These are phyloP conservation scores for Nothoprocta pentlandii DNA, from an alignment of 2,113 vertebrate species.

Conservation along the genomic window DNA sequence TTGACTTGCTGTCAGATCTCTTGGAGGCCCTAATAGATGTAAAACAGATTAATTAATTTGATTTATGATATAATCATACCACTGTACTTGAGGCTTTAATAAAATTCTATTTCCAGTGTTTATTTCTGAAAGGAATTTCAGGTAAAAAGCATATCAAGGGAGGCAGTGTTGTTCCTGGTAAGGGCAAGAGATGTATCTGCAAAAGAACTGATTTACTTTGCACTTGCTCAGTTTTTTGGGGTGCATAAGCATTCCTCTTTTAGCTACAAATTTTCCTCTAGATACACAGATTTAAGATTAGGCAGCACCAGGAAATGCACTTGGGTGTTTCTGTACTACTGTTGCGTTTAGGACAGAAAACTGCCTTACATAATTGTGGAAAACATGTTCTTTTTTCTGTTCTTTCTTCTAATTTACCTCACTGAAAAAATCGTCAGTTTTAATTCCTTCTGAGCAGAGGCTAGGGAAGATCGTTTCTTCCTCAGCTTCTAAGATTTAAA, in stretches of 20 bases:
- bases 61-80: slow-evolving; percentile 52
- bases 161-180: background rate
- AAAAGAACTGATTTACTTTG: background rate
- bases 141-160: background rate
- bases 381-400: background rate
- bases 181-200: background rate
- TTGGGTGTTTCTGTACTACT: background rate
- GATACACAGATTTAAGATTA: background rate
- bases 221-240: background rate
- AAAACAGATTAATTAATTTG: slow-evolving; percentile 58
- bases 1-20: background rate
- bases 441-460: background rate
- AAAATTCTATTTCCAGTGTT: background rate
- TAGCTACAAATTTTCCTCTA: background rate
- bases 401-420: background rate
- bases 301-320: background rate
- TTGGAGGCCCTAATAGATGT: slow-evolving; percentile 1
- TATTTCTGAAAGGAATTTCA: slow-evolving; percentile 20
- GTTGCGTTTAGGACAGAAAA: background rate
- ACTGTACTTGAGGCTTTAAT: slow-evolving; percentile 22
- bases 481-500: background rate
- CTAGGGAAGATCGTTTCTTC: background rate
- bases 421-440: background rate
- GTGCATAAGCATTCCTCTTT: background rate
- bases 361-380: background rate